Conservation (phyloP, 2,113 vertebrate genomes). For the Eurystomus gularis region DNA sequence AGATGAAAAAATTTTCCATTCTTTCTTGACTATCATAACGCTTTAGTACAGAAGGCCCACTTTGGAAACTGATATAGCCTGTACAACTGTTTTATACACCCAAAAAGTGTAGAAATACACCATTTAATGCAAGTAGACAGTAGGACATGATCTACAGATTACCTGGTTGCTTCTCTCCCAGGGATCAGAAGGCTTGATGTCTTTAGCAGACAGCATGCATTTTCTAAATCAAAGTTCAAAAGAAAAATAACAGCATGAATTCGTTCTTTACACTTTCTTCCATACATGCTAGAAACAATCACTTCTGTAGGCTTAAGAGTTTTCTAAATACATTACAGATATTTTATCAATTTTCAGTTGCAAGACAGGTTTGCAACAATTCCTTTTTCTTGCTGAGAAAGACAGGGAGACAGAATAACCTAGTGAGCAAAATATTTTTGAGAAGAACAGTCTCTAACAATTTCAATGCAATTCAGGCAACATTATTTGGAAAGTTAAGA, state of each 20-base stretch:
- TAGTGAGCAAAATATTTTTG: background rate
- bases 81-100: background rate
- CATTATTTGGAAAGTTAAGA: background rate
- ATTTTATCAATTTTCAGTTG: background rate
- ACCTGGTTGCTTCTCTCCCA: slow-evolving; percentile 79
- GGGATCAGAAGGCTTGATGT: slow-evolving; percentile 53
- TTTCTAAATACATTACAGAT: background rate
- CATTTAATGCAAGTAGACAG: background rate
- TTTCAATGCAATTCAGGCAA: background rate
- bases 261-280: background rate
- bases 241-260: background rate
- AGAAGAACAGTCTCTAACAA: background rate
- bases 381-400: background rate
- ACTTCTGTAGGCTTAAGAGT: background rate
- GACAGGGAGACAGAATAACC: background rate
- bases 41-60: background rate
- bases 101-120: background rate
- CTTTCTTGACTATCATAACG: background rate
- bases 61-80: background rate
- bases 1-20: background rate
- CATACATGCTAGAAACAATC: background rate
- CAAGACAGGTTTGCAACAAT: background rate
- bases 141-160: background rate
- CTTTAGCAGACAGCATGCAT: slow-evolving; percentile 68
- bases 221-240: slow-evolving; percentile 66